Evolutionary conservation across 1,140 invertebrate species (phyloP), one percentile per base, ranked within the genome.

Genomic region (Neodiprion virginianus): DNA sequence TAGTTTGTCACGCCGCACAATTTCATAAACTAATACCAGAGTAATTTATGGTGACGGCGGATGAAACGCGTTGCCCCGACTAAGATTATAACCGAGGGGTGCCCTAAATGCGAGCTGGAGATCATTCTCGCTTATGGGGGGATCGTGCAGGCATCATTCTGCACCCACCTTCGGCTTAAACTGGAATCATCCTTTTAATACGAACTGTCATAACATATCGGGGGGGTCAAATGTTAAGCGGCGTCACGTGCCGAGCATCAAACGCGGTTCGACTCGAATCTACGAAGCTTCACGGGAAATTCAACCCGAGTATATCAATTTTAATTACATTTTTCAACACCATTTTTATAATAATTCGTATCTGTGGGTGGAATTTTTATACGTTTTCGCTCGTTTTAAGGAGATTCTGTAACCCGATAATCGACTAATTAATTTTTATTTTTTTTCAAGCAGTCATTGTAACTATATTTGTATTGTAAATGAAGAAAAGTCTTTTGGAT

Each of bases 1-100:
- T 82, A 79, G 78, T 77, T 78, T 17, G 40, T 69, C 77, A 65
- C 77, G 79, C 81, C 79, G 78, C 80, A 77, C 78, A 78, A 70
- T 80, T 81, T 80, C 78, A 78, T 74, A 75, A 69, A 69, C 78
- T 83, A 83, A 81, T 80, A 80, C 79, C 78, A 78, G 76, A 79
- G 79, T 81, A 81, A 83, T 81, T 83, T 81, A 80, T 65, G 76
- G 75, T 73, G 66, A 74, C 75, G 21, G 28, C 28, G 1, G 28
- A 40, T 21, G 17, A 71, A 77, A 72, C 75, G 48, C 50, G 50
- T 53, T 53, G n/a, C 10, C 10, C 53, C 68, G 76, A 68, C 48
- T 14, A 7, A 12, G 10, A 17, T 14, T 10, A 14, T 23, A 40
- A n/a, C 12, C 11, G 48, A 40, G 48, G 23, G 17, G 23, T 14